These are phyloP conservation scores for Ptychadena robeensis DNA, from an alignment of 2,797 vertebrate species.

Conservation along the genomic window DNA sequence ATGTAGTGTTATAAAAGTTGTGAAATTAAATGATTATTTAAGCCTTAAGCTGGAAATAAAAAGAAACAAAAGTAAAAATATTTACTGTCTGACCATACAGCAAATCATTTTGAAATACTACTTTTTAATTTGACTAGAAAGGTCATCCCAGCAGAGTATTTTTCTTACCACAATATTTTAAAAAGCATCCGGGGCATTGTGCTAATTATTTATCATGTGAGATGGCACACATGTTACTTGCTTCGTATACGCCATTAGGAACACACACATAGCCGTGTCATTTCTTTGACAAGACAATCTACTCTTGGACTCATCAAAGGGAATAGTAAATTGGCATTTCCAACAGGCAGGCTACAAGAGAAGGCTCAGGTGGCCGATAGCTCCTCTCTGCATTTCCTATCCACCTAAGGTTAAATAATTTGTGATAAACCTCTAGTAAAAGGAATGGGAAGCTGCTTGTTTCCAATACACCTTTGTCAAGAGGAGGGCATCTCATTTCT, in stretches of 20 bases:
- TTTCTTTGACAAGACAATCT: slow-evolving; percentile 54
- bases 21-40: too few relatives aligned
- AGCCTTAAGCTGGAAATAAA: too few relatives aligned
- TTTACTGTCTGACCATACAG: not conserved
- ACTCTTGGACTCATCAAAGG: slow-evolving; percentile 45
- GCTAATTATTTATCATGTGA: slow-evolving; percentile 39
- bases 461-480: slow-evolving; percentile 64
- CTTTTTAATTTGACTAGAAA: not conserved
- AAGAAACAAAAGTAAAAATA: not conserved
- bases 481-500: slow-evolving; percentile 62
- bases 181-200: not conserved
- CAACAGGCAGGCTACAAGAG: slow-evolving; percentile 65
- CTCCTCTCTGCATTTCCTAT: slow-evolving; percentile 43
- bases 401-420: slow-evolving; percentile 65
- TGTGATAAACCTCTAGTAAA: slow-evolving; percentile 65
- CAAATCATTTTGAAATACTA: not conserved
- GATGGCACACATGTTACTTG: slow-evolving; percentile 45
- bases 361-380: slow-evolving; percentile 63
- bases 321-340: slow-evolving; percentile 62
- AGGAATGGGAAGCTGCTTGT: slow-evolving; percentile 65
- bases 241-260: slow-evolving; percentile 20
- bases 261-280: slow-evolving; percentile 34
- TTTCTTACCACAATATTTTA: not conserved
- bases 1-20: too few relatives aligned
- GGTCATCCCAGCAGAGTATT: too few relatives aligned